Base-by-base conservation (phyloP, 2,888 invertebrate species). In the Trissoscelio sp. region DNA sequence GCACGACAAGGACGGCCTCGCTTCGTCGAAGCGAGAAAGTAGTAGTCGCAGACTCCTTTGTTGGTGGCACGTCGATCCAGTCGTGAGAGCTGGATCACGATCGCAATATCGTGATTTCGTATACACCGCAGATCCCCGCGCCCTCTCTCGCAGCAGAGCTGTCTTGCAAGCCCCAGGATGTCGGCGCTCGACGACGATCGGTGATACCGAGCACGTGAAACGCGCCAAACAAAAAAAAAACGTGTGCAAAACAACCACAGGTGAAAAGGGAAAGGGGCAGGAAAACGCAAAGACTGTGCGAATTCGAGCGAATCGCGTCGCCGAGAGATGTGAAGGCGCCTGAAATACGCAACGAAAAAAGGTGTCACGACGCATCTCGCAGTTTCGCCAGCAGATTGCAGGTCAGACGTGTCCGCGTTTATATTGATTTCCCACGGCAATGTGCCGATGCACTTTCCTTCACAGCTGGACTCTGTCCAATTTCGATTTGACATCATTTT, bases 321-420 rank as follows among this genome's bases (percentile, higher is more conserved):
- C 9, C n/a, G 39, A 53, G 66, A 51, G 28, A 66, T 66, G 66
- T 66, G 66, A 66, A 6, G 28, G 34, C 37, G 34, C 37, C 24
- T 48, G 22, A 11, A 7, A 28, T 12, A 22, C 24, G 28, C 53
- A 48, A 16, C 44, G 7, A 12, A 31, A 66, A 62, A 75, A 64
- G 46, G 57, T 72, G 75, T 75, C 67, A 75, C 66, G 51, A 58
- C 42, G 58, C 58, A 53, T 67, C 75, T 39, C 67, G 22, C 60
- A 46, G 55, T 57, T 57, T 34, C 55, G 74, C 66, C 66, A 75
- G 74, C 74, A 66, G 74, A 66, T 75, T 20, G 66, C 74, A 75
- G 74, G 74, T 75, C 74, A 75, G 67, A 64, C 72, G 62, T 46
- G 37, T 64, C 42, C 58, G 44, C 11, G 53, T n/a, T 46, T 42